Base-by-base conservation (phyloP, 2,797 vertebrate species). In the Notolepis coatsorum region DNA sequence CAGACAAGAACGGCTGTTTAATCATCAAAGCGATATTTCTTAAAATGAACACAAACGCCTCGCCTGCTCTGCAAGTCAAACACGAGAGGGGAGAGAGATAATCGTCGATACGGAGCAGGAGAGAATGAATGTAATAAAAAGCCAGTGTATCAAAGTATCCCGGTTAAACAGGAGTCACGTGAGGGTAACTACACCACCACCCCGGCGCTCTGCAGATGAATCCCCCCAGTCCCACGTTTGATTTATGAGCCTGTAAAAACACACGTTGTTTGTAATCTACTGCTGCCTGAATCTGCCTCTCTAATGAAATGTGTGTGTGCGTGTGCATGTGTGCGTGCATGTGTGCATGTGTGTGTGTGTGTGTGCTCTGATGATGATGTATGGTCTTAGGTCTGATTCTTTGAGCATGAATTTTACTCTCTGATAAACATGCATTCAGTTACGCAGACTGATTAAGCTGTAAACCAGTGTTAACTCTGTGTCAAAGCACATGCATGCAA, bases 231-330 rank as follows among this genome's bases (percentile, higher is more conserved):
- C 83, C 84, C 53, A 25, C 41, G 68, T 62, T 80, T 92, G 89
- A 92, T 92, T 93, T 91, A 92, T 90, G 84, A 82, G 89, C 83
- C 88, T 89, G 90, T 90, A 89, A 90, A 91, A 90, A 91, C 80
- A 90, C 87, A 91, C 78, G 85, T 88, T 91, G 89, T 86, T 91
- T 92, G 90, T 92, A 92, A 92, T 92, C 91, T 92, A 86, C 81
- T 73, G 87, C 84, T 84, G 79, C 84, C 85, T 82, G 73, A 84
- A 86, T 88, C 81, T 82, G 73, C 83, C 85, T 82, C 84, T 82
- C 82, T 90, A 90, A 92, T 90, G 86, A 91, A 91, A 85, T 80
- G 84, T 88, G 87, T 81, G 82, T 85, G 61, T 69, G 62, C 47
- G 78, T 73, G 70, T 76, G 79, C 69, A 51, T 58, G 71, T 68